Conservation (phyloP, 2,888 invertebrate genomes). For the Desoria tigrina region DNA sequence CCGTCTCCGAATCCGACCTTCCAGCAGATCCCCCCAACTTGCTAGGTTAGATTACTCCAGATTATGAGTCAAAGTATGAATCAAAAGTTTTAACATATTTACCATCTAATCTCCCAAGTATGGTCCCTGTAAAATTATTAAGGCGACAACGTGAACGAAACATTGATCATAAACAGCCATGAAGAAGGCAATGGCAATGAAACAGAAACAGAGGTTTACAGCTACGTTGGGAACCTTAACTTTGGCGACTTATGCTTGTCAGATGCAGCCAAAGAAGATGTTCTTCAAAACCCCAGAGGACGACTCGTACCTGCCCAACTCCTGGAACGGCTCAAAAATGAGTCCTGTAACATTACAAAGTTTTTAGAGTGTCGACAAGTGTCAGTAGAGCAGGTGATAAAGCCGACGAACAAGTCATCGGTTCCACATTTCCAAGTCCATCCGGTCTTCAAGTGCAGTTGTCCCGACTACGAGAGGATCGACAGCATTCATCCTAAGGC, state of each 20-base stretch:
- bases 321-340: not conserved
- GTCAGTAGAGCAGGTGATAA: not conserved
- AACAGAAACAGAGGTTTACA: no score
- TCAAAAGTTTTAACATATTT: no score
- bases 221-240: not conserved
- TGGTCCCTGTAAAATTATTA: no score
- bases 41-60: no score
- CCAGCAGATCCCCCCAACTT: no score
- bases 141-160: no score
- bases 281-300: not conserved
- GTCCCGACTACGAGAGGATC: not conserved
- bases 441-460: not conserved
- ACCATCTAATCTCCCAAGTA: no score
- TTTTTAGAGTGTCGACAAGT: not conserved
- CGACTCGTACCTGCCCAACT: not conserved
- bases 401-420: not conserved
- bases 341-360: not conserved
- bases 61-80: no score
- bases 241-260: not conserved
- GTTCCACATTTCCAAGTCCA: not conserved
- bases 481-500: not conserved
- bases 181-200: not conserved
- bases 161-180: no score
- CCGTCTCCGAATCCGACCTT: no score
- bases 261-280: not conserved